phyloP scores from a whole-genome alignment of 2,113 vertebrate genomes.

The Onychostoma macrolepis region DNA sequence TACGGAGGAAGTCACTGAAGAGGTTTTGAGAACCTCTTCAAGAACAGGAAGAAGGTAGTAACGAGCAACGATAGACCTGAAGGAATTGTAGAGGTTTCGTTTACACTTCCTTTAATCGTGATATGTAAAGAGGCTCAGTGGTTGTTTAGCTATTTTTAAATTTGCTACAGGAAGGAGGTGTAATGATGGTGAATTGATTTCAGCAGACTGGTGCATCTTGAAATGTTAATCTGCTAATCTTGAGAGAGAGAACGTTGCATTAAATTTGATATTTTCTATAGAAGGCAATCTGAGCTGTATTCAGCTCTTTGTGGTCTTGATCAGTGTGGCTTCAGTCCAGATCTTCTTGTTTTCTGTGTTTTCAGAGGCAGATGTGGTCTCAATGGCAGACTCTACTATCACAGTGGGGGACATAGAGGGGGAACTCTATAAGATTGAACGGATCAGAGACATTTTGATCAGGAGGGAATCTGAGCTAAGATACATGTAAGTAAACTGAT shows the following conservation, averaged over 20 bases:
- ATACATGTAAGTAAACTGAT: constrained; percentile 82
- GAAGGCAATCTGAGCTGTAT: neutral
- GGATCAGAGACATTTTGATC: constrained; percentile 85
- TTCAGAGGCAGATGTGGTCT: constrained; percentile 80
- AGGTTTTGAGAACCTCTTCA: neutral
- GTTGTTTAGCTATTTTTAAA: neutral
- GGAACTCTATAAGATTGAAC: constrained; percentile 85
- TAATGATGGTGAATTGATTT: neutral
- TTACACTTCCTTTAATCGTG: neutral
- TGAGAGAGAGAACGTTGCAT: neutral
- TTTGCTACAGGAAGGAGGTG: too few species aligned
- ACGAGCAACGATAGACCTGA: neutral
- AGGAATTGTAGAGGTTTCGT: neutral
- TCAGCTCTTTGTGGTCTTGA: neutral
- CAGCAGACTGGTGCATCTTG: neutral
- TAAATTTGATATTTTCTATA: neutral
- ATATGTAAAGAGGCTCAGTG: neutral
- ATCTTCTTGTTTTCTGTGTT: neutral
- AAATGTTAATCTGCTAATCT: constrained; percentile 3
- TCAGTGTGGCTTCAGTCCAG: constrained; percentile 14
- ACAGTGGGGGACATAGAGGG: constrained; percentile 85
- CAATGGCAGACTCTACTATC: constrained; percentile 86
- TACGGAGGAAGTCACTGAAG: neutral
- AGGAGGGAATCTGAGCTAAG: constrained; percentile 87
- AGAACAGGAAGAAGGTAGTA: constrained; percentile 3